Evolutionary conservation across 2,797 vertebrate species (phyloP), one percentile per base, ranked within the genome.

Genomic region (Phrynocephalus forsythii): DNA sequence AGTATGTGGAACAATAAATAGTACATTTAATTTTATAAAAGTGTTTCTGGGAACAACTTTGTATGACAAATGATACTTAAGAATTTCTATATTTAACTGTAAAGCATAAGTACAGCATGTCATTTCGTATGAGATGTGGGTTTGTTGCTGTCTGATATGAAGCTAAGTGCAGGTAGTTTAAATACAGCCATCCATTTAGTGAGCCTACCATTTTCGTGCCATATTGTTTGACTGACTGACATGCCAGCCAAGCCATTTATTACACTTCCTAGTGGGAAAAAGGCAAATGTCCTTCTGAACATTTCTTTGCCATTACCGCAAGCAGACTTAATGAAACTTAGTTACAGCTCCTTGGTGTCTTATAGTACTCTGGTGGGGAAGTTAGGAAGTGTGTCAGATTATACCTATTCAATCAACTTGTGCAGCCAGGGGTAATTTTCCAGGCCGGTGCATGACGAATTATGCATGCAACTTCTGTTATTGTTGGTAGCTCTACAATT

Each of bases 381-480:
- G 22, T 1, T 88, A 56, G 0, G 0, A 85, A 44, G 56, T 76
- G 7, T 81, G 75, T 11, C 78, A 69, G 30, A 73, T 92, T 86
- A 77, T 52, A 90, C 48, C 48, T 92, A 60, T 89, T 80, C 5
- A 50, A 81, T 80, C 67, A 79, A 2, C 63, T 2, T 0, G 5
- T 91, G 30, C 44, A 91, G 33, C 81, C 78, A 90, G 26, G 5
- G 9, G 15, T 89, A 88, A 82, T 88, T 63, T 91, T 88, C 84
- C 77, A 88, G 72, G 38, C 72, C 86, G n/a, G 5, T 79, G 30
- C 82, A 60, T 79, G 73, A 88, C 38, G 10, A 90, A 87, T 33
- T 85, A 87, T 85, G 16, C 77, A 90, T 83, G 20, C 67, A 83
- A 88, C 7, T 69, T 87, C 22, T 84, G 3, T 52, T 90, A 6